Conservation (phyloP, 2,797 vertebrate genomes). For the Orestias chungarensis region DNA sequence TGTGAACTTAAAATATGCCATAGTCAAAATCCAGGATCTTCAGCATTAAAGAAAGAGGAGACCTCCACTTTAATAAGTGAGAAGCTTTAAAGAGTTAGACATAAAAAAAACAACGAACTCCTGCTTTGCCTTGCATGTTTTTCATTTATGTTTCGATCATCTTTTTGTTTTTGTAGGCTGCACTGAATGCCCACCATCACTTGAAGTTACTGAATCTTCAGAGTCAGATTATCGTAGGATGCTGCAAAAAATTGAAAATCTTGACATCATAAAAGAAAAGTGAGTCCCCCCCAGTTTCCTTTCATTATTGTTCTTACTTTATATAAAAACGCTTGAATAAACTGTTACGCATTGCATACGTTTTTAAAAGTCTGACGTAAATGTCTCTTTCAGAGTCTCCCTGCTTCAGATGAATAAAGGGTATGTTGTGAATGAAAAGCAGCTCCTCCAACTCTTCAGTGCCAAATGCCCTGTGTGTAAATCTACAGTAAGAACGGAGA, state of each 20-base stretch:
- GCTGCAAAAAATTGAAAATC: background rate
- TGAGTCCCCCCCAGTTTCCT: conserved; percentile 15
- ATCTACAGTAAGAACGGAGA: conserved; percentile 39
- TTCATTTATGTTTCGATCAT: background rate
- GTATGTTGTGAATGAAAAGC: conserved; percentile 45
- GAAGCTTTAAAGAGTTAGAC: background rate
- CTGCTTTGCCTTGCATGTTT: background rate
- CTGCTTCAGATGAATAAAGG: conserved; percentile 31
- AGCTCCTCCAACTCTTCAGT: conserved; percentile 45
- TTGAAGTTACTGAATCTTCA: background rate
- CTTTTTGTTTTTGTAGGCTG: background rate
- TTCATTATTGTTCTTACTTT: background rate
- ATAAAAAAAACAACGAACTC: too few relatives aligned
- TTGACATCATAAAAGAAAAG: conserved; percentile 32
- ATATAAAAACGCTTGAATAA: background rate
- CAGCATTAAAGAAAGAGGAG: background rate
- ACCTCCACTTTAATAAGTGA: conserved; percentile 20
- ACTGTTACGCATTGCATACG: background rate
- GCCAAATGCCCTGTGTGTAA: conserved; percentile 41
- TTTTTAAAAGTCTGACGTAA: background rate
- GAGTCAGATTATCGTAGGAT: background rate
- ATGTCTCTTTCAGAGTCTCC: conserved; percentile 16
- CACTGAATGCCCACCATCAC: background rate
- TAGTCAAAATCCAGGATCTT: conserved; percentile 3
- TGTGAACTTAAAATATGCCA: background rate